These are phyloP conservation scores for Phorcus lineatus DNA, from an alignment of 2,888 invertebrate species.

Conservation along the genomic window DNA sequence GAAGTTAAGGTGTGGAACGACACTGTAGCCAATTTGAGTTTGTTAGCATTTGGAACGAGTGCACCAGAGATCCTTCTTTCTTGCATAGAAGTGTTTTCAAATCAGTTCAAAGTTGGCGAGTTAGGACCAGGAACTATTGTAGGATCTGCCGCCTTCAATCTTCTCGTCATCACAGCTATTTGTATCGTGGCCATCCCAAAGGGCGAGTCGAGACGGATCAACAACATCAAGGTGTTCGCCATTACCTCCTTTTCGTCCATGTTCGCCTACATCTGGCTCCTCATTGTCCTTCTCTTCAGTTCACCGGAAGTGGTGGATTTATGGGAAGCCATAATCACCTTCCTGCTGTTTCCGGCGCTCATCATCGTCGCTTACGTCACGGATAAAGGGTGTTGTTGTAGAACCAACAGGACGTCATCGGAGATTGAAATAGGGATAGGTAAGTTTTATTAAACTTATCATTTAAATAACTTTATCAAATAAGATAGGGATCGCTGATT, in stretches of 20 bases:
- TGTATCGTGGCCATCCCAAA: conserved; percentile 77
- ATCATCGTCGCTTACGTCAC: conserved; percentile 78
- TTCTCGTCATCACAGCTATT: conserved; percentile 78
- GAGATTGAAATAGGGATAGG: conserved; percentile 66
- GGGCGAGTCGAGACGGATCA: conserved; percentile 75
- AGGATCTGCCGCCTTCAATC: conserved; percentile 80
- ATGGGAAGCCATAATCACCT: conserved; percentile 80
- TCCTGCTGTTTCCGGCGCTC: conserved; percentile 79
- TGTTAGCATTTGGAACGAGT: conserved; percentile 80
- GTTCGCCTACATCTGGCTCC: conserved; percentile 81
- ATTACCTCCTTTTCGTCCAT: conserved; percentile 75
- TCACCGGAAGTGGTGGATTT: conserved; percentile 76
- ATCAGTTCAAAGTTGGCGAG: conserved; percentile 75
- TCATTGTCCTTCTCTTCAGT: conserved; percentile 76
- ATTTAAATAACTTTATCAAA: neutral
- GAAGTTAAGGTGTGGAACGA: conserved; percentile 79
- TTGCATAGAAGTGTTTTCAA: conserved; percentile 77
- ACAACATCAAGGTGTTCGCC: conserved; percentile 76
- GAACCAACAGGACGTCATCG: conserved; percentile 54
- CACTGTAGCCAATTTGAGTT: conserved; percentile 79
- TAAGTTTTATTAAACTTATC: conserved; percentile 36
- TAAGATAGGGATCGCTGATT: neutral
- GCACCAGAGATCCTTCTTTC: conserved; percentile 79
- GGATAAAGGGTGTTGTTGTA: conserved; percentile 75
- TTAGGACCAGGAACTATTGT: conserved; percentile 80